Percentiles rank a stretch among this genome's conserved stretches.
Conservation (phyloP, 1,140 invertebrate species). For the Melitaea cinxia region DNA sequence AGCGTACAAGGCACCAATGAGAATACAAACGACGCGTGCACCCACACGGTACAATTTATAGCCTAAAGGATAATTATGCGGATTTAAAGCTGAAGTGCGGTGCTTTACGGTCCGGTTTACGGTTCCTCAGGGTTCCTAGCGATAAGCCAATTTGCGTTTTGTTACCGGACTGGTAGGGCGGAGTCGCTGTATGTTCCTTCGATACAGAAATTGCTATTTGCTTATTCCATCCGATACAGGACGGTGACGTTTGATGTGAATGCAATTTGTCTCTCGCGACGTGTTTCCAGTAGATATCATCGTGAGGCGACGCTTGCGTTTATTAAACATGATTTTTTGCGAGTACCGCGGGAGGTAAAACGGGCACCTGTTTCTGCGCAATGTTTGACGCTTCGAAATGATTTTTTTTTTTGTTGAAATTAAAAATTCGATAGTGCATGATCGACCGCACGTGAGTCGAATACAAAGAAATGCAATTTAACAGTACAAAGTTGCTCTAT, state of each 20-base stretch:
- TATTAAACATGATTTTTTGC: constrained; percentile 75
- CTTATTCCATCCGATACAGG: constrained; percentile 54
- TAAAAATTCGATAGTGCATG: constrained; percentile 68
- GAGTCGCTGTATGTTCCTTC: constrained; percentile 38
- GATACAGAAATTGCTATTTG: constrained; percentile 55
- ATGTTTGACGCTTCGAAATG: constrained; percentile 60
- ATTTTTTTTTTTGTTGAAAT: constrained; percentile 66
- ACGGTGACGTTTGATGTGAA: constrained; percentile 70
- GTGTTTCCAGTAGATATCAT: constrained; percentile 77
- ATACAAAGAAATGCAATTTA: constrained; percentile 34
- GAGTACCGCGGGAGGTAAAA: constrained; percentile 56
- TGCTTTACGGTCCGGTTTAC: constrained; percentile 69
- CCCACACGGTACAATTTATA: constrained; percentile 71
- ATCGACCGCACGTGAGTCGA: constrained; percentile 56
- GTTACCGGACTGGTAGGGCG: constrained; percentile 52
- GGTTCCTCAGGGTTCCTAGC: constrained; percentile 60
- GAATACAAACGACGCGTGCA: constrained; percentile 61
- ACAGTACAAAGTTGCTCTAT: constrained; percentile 28
- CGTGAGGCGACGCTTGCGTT: constrained; percentile 60
- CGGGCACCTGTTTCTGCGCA: constrained; percentile 67
- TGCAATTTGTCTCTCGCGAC: constrained; percentile 75
- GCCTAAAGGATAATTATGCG: constrained; percentile 79
- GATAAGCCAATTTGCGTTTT: constrained; percentile 64
- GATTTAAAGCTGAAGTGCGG: constrained; percentile 72
- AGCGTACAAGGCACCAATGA: constrained; percentile 43